Percentiles rank a stretch among this genome's conserved stretches.
Evolutionary conservation across 2,888 invertebrate genomes (phyloP).

Genomic region (Digitonthophagus gazella): DNA sequence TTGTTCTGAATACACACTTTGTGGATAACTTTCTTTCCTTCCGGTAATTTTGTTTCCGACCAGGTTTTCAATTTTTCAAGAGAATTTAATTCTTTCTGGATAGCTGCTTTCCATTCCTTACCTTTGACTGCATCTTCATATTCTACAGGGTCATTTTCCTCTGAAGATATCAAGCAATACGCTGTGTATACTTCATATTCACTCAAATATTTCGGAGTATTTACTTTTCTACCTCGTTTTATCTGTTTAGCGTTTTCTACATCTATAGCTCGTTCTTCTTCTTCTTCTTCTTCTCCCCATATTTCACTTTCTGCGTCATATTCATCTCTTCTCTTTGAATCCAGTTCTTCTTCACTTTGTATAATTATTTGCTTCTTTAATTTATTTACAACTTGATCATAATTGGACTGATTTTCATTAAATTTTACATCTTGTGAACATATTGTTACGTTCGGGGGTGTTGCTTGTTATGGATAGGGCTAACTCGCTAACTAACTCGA

Average conservation of each 20-base stretch:
- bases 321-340: not conserved
- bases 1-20: too few relatives aligned
- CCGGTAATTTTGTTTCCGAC: slow-evolving; percentile 25
- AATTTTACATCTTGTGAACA: slow-evolving; percentile 32
- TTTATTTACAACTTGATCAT: slow-evolving; percentile 21
- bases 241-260: not conserved
- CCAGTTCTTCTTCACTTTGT: slow-evolving; percentile 1
- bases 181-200: not conserved
- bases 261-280: not conserved
- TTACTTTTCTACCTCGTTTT: not conserved
- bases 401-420: slow-evolving; percentile 29
- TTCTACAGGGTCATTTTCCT: not conserved
- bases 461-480: too few relatives aligned
- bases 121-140: not conserved
- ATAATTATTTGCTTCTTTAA: slow-evolving; percentile 13
- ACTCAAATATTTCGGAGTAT: not conserved
- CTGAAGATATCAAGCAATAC: not conserved
- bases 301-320: not conserved
- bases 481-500: too few relatives aligned
- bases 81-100: not conserved
- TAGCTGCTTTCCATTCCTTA: not conserved
- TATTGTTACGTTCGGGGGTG: too few relatives aligned
- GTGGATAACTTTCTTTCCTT: slow-evolving; percentile 29
- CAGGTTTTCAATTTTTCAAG: slow-evolving; percentile 30
- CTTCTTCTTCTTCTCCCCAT: not conserved